Evolutionary conservation across 2,888 invertebrate species (phyloP), one percentile per base, ranked within the genome.

Genomic region (Xestia rhomboidea): DNA sequence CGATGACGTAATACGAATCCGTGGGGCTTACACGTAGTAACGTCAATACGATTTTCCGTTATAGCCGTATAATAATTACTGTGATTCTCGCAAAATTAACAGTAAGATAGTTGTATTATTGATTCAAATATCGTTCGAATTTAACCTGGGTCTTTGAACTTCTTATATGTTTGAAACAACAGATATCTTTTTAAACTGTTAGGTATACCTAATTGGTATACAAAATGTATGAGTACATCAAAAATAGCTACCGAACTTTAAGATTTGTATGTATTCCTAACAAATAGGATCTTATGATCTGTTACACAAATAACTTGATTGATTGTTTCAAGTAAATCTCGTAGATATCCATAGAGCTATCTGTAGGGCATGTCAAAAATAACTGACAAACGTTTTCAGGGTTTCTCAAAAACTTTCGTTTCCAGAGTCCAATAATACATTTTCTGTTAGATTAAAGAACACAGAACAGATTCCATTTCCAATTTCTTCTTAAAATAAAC

Each of bases 401-500:
- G 8, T 8, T 41, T 21, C 18, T 27, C 13, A 10, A 38, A 38
- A 30, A 79, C 27, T 30, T 54, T 34, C 18, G 30, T 30, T 30
- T 27, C 57, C 34, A 11, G 2, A 27, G 15, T 7, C 10, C 1
- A 63, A 24, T 18, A n/a, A 44, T 15, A 70, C 1, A 64, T 49
- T 64, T 69, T 38, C 15, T n/a, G n/a, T 18, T 41, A 66, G 0
- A 57, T 64, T 34, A 49, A 57, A 44, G 0, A 54, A 64, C n/a
- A 41, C 10, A 34, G 1, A 64, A n/a, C 21, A 57, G 30, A 57
- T 2, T 21, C 27, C 24, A 24, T n/a, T 6, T 30, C 57, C 2
- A 69, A 70, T 24, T 51, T 68, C 10, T n/a, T 67, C n/a, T 46
- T 5, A 69, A 76, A 66, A 46, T 54, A 34, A 76, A 70, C 54